Percentiles rank a stretch among this genome's conserved stretches.
phyloP scores from a whole-genome alignment of 2,797 vertebrate species.

The Peromyscus attwateri region DNA sequence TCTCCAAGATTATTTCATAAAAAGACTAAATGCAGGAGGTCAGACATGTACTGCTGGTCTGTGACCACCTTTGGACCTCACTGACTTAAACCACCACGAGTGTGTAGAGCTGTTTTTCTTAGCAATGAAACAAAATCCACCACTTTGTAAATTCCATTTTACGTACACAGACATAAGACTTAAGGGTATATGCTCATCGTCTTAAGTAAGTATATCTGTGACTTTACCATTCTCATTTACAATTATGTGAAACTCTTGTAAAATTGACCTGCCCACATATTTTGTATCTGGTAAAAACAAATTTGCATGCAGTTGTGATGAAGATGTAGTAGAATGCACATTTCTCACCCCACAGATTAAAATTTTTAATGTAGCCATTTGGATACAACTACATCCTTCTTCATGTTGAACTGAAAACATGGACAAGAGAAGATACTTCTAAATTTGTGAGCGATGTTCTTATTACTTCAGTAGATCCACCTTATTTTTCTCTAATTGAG shows the following conservation, averaged over 20 bases:
- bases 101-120: background rate
- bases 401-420: background rate
- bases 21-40: background rate
- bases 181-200: background rate
- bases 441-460: background rate
- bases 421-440: background rate
- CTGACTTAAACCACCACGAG: background rate
- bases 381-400: background rate
- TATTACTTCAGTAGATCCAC: background rate
- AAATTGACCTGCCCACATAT: background rate
- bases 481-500: background rate
- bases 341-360: background rate
- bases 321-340: background rate
- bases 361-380: background rate
- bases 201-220: background rate
- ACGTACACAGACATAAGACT: slow-evolving; percentile 1
- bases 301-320: background rate
- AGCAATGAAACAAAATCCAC: background rate
- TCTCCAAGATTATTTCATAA: background rate
- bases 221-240: slow-evolving; percentile 1
- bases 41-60: background rate
- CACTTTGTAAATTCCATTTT: background rate
- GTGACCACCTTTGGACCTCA: background rate
- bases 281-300: background rate
- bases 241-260: background rate